Evolutionary conservation across 2,113 vertebrate genomes (phyloP).

Genomic region (Pterocles burchelli): DNA sequence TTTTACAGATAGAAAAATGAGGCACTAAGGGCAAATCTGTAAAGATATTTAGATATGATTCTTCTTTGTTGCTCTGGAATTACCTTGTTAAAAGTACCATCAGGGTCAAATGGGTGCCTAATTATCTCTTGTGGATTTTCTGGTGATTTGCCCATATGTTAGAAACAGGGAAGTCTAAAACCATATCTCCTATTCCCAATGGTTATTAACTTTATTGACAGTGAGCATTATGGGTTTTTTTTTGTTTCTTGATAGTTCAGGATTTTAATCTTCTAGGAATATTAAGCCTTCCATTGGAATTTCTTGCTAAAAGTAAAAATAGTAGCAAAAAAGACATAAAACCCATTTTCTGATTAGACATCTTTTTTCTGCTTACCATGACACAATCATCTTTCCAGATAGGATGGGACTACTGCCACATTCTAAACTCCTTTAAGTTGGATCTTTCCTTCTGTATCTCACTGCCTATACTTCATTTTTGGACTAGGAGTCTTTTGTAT

Average conservation of each 20-base stretch:
- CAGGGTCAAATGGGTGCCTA: neutral
- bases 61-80: neutral
- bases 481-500: rapidly evolving
- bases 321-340: neutral
- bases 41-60: neutral
- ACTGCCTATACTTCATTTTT: neutral
- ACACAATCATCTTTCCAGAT: neutral
- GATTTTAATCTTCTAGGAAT: neutral
- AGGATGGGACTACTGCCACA: neutral
- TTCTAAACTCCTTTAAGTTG: neutral
- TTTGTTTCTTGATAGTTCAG: neutral
- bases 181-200: neutral
- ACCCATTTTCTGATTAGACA: neutral
- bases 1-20: neutral
- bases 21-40: neutral
- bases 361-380: neutral
- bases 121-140: neutral
- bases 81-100: neutral
- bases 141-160: neutral
- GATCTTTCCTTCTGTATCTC: neutral
- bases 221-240: neutral
- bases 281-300: neutral
- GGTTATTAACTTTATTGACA: neutral
- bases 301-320: neutral
- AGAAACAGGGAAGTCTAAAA: neutral